phyloP scores from a whole-genome alignment of 2,113 vertebrate species.

The Podarcis muralis region DNA sequence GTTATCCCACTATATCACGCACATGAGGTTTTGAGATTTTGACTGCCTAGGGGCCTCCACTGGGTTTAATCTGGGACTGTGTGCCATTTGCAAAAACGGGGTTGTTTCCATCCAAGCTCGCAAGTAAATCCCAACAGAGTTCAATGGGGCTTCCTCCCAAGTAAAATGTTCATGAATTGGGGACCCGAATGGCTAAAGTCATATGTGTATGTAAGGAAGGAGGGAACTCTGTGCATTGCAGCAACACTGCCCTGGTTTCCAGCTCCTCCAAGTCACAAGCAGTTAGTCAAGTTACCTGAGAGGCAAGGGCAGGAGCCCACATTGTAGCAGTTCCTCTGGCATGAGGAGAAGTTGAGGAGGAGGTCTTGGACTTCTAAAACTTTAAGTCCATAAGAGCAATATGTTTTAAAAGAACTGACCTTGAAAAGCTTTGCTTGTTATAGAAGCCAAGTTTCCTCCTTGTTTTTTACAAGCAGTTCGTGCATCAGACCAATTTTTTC shows the following conservation, averaged over 20 bases:
- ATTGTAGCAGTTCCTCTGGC: too few relatives aligned
- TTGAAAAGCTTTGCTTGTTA: constrained; percentile 82
- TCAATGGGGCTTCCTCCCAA: too few relatives aligned
- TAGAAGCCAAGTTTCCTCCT: constrained; percentile 88
- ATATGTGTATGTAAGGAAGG: background rate
- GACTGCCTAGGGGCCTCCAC: too few relatives aligned
- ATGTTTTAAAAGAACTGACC: constrained; percentile 65
- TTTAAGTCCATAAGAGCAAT: background rate
- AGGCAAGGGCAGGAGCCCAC: background rate
- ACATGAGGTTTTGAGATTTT: too few relatives aligned
- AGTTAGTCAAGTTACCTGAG: background rate
- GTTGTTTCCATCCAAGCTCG: too few relatives aligned
- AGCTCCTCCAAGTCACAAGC: background rate
- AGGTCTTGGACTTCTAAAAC: background rate
- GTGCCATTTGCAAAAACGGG: too few relatives aligned
- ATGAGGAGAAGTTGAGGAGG: background rate
- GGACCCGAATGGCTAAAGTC: too few relatives aligned
- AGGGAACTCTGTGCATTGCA: background rate
- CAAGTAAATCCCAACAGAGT: too few relatives aligned
- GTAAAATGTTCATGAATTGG: too few relatives aligned
- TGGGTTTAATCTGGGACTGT: too few relatives aligned
- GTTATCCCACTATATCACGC: too few relatives aligned
- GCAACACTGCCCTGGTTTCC: background rate
- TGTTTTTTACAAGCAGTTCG: constrained; percentile 78
- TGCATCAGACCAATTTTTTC: constrained; percentile 80